Percentiles rank a stretch among this genome's conserved stretches.
phyloP scores from a whole-genome alignment of 2,888 invertebrate species.

The Watsonalla binaria region DNA sequence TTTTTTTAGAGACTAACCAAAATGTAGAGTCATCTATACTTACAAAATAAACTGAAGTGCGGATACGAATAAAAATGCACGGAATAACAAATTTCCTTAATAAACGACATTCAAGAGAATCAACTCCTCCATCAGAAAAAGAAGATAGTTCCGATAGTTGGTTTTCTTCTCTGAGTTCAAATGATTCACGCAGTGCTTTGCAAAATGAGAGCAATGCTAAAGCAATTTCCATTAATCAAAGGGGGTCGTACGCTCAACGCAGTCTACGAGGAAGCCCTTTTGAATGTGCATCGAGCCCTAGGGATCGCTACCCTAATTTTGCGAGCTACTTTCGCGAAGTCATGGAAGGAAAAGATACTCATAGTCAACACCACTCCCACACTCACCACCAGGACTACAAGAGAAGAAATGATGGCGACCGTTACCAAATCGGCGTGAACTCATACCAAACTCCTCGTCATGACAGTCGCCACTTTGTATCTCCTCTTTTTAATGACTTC shows the following conservation, averaged over 20 bases:
- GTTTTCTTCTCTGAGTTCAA: conserved; percentile 53
- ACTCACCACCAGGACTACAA: conserved; percentile 48
- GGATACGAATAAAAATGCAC: conserved; percentile 53
- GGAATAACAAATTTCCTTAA: conserved; percentile 65
- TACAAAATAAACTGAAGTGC: conserved; percentile 6
- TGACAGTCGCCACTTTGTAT: conserved; percentile 67
- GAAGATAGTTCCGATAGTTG: conserved; percentile 71
- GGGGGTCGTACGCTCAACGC: conserved; percentile 45
- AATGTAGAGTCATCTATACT: conserved; percentile 10
- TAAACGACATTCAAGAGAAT: conserved; percentile 53
- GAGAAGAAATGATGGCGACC: conserved; percentile 51
- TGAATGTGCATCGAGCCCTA: conserved; percentile 63
- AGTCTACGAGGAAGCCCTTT: conserved; percentile 50
- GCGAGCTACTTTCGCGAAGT: conserved; percentile 69
- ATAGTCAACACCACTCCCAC: conserved; percentile 42
- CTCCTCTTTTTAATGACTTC: conserved; percentile 62
- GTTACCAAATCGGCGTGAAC: conserved; percentile 46
- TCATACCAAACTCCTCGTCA: conserved; percentile 48
- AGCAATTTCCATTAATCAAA: conserved; percentile 49
- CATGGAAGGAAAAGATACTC: conserved; percentile 42
- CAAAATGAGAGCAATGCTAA: conserved; percentile 35
- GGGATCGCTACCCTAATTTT: conserved; percentile 65
- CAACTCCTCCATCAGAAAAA: conserved; percentile 49
- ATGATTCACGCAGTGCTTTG: conserved; percentile 34
- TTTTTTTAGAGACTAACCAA: conserved; percentile 1